Conservation (phyloP, 2,888 invertebrate species). For the Tribolium freemani region DNA sequence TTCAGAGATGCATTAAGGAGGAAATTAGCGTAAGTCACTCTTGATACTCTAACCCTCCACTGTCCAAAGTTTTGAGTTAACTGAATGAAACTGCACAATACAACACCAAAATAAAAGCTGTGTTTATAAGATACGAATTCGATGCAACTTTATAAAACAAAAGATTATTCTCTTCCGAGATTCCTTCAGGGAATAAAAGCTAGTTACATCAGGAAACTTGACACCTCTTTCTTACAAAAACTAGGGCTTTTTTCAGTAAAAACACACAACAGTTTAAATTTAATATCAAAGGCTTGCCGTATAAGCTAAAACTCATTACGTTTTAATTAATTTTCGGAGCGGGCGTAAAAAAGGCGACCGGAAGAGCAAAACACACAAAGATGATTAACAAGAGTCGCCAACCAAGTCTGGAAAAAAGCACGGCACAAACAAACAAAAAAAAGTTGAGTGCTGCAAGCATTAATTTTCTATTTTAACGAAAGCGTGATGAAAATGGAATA, state of each 20-base stretch:
- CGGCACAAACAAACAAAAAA: slow-evolving; percentile 15
- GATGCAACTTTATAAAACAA: slow-evolving; percentile 15
- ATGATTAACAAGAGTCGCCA: slow-evolving; percentile 35
- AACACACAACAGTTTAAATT: slow-evolving; percentile 14
- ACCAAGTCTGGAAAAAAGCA: slow-evolving; percentile 8
- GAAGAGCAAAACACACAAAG: slow-evolving; percentile 26
- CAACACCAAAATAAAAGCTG: neutral
- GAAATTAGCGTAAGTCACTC: slow-evolving; percentile 19
- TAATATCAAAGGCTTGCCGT: slow-evolving; percentile 20
- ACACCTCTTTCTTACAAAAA: neutral
- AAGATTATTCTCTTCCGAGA: slow-evolving; percentile 25
- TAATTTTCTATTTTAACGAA: slow-evolving; percentile 40
- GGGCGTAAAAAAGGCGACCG: slow-evolving; percentile 10
- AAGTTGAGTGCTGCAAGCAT: slow-evolving; percentile 29
- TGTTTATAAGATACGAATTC: neutral
- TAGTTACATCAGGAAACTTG: neutral
- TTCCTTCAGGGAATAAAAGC: slow-evolving; percentile 13
- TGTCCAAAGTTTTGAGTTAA: slow-evolving; percentile 3
- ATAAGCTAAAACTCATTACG: slow-evolving; percentile 29
- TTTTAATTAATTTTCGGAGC: slow-evolving; percentile 30
- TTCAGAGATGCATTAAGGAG: slow-evolving; percentile 2
- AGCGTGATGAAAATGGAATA: slow-evolving; percentile 41
- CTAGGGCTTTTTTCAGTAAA: neutral
- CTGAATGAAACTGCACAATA: neutral
- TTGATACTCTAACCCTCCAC: slow-evolving; percentile 1